Evolutionary conservation across 2,888 invertebrate species (phyloP).

Genomic region (Pharmacophagus antenor): DNA sequence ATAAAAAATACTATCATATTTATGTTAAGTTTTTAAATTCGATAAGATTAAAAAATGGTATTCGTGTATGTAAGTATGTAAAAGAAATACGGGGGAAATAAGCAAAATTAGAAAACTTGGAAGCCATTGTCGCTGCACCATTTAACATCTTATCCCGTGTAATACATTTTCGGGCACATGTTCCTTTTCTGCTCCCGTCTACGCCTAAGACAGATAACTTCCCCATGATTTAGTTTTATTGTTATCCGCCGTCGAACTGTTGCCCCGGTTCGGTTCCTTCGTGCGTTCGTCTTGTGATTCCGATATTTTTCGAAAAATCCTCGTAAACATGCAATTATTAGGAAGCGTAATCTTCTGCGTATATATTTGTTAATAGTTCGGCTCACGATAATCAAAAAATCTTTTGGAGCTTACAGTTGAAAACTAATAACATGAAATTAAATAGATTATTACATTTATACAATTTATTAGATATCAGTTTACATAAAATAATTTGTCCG

Average conservation of each 20-base stretch:
- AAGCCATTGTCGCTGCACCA: constrained; percentile 60
- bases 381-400: no score
- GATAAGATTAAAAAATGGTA: background rate
- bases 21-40: background rate
- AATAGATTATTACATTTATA: no score
- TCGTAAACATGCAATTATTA: constrained; percentile 29
- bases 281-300: constrained; percentile 32
- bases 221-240: constrained; percentile 81
- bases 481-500: no score
- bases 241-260: constrained; percentile 72
- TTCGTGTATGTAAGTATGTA: background rate
- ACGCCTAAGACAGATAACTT: constrained; percentile 75
- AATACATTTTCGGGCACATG: constrained; percentile 67
- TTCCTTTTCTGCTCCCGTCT: constrained; percentile 59
- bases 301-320: constrained; percentile 24
- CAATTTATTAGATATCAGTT: no score
- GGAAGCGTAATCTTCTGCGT: constrained; percentile 35
- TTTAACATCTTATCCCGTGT: constrained; percentile 67
- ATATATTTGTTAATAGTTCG: no score
- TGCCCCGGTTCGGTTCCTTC: constrained; percentile 42
- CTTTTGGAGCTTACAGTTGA: no score
- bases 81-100: constrained; percentile 21
- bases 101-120: constrained; percentile 49
- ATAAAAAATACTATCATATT: no score
- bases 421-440: no score